These are phyloP conservation scores for Drosophila willistoni DNA, from an alignment of 1,140 invertebrate species.

Conservation along the genomic window DNA sequence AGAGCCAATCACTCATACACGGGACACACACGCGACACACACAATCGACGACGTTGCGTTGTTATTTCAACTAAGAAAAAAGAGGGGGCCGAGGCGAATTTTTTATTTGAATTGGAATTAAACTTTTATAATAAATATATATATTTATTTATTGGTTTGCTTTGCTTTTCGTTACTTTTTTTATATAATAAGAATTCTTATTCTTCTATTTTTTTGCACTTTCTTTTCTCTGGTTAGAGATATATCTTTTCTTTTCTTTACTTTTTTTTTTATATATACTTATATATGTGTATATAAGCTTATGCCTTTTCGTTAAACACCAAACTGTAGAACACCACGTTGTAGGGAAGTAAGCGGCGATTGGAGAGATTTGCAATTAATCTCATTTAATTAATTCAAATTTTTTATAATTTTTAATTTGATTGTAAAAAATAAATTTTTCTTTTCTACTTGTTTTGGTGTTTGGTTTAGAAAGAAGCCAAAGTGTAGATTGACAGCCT, in stretches of 20 bases:
- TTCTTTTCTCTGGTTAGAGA: slow-evolving; percentile 19
- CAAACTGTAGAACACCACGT: slow-evolving; percentile 12
- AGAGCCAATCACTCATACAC: slow-evolving; percentile 18
- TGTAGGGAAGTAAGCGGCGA: not conserved
- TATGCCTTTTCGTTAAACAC: slow-evolving; percentile 28
- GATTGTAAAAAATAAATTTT: slow-evolving; percentile 31
- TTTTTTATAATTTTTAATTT: slow-evolving; percentile 18
- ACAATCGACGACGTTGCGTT: slow-evolving; percentile 1
- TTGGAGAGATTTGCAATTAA: not conserved
- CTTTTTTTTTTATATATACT: slow-evolving; percentile 41
- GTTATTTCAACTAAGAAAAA: slow-evolving; percentile 3
- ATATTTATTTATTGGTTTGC: not conserved
- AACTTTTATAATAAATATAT: slow-evolving; percentile 19
- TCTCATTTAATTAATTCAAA: not conserved
- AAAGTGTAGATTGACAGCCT: slow-evolving; percentile 82
- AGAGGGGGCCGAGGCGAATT: slow-evolving; percentile 33
- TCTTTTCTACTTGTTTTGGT: slow-evolving; percentile 46
- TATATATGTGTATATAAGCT: slow-evolving; percentile 29
- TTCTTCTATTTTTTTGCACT: slow-evolving; percentile 16
- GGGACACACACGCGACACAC: not conserved
- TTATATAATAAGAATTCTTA: not conserved
- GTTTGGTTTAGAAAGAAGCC: slow-evolving; percentile 82
- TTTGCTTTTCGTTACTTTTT: slow-evolving; percentile 20
- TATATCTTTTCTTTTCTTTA: slow-evolving; percentile 30
- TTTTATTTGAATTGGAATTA: slow-evolving; percentile 33